Percentiles rank a stretch among this genome's conserved stretches.
phyloP scores from a whole-genome alignment of 2,797 vertebrate species.

The Hydrolagus colliei region DNA sequence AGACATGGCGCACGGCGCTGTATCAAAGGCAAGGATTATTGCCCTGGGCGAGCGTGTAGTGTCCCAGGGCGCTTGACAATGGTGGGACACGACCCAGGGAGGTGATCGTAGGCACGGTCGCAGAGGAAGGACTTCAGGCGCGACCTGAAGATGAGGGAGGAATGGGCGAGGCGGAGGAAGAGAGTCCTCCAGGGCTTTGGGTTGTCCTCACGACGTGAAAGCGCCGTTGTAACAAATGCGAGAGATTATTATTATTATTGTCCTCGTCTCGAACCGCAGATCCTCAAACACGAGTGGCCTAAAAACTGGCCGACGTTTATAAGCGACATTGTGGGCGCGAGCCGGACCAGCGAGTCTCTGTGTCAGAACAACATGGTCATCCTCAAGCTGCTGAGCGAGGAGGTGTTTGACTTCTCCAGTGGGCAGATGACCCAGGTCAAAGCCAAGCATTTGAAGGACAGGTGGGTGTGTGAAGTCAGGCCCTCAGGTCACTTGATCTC shows the following conservation, averaged over 20 bases:
- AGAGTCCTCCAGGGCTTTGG: too few species aligned
- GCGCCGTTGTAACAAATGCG: too few species aligned
- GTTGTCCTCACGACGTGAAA: too few species aligned
- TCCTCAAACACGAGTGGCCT: constrained; percentile 96
- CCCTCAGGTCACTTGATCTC: not conserved
- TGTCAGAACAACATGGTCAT: constrained; percentile 99
- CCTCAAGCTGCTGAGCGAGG: constrained; percentile 91
- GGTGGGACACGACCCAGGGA: too few species aligned
- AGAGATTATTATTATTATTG: not conserved
- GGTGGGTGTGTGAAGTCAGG: constrained; percentile 51
- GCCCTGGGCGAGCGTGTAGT: too few species aligned
- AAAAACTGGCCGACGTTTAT: constrained; percentile 99
- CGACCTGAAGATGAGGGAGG: too few species aligned
- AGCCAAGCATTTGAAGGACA: constrained; percentile 98
- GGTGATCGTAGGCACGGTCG: too few species aligned
- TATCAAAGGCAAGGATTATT: too few species aligned
- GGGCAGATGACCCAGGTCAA: constrained; percentile 98
- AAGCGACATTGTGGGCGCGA: constrained; percentile 94
- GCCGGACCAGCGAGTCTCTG: constrained; percentile 93
- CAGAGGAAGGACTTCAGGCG: too few species aligned
- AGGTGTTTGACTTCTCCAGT: constrained; percentile 97
- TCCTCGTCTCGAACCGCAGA: constrained; percentile 53
- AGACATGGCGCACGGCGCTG: too few species aligned
- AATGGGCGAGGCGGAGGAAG: too few species aligned
- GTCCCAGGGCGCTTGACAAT: too few species aligned